phyloP scores from a whole-genome alignment of 2,113 vertebrate genomes.

The Verasper variegatus region DNA sequence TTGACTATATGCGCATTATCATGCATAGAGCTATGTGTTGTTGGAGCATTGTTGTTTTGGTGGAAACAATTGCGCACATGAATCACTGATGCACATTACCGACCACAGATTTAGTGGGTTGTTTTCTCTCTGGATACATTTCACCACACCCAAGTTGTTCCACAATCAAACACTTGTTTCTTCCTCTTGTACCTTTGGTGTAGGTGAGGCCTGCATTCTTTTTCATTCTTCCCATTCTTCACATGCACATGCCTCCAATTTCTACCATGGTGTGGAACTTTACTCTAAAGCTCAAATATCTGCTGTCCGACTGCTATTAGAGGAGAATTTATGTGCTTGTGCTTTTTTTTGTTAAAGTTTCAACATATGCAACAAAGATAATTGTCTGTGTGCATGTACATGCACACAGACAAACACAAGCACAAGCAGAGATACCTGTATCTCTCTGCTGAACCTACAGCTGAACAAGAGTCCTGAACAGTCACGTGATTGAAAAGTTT shows the following conservation, averaged over 20 bases:
- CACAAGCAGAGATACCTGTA: background rate
- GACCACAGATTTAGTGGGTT: slow-evolving; percentile 3
- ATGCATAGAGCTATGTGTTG: too few relatives aligned
- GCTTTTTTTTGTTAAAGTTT: background rate
- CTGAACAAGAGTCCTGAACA: background rate
- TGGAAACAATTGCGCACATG: slow-evolving; percentile 8
- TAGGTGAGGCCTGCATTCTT: slow-evolving; percentile 63
- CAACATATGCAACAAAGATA: background rate
- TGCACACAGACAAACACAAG: background rate
- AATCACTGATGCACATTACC: slow-evolving; percentile 9
- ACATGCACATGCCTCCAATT: slow-evolving; percentile 73
- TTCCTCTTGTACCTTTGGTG: slow-evolving; percentile 20
- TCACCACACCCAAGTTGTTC: slow-evolving; percentile 27
- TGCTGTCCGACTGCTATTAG: slow-evolving; percentile 40
- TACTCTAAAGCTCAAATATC: slow-evolving; percentile 59
- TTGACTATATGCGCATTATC: too few relatives aligned
- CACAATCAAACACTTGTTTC: slow-evolving; percentile 26
- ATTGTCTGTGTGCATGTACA: too few relatives aligned
- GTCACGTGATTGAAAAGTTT: slow-evolving; percentile 2
- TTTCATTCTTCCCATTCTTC: slow-evolving; percentile 69
- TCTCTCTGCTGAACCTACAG: too few relatives aligned
- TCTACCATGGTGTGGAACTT: slow-evolving; percentile 74
- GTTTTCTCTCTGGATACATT: background rate
- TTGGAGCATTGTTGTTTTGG: background rate
- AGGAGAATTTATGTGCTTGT: slow-evolving; percentile 37